phyloP scores from a whole-genome alignment of 1,140 invertebrate genomes.

The Drosophila malerkotliana region DNA sequence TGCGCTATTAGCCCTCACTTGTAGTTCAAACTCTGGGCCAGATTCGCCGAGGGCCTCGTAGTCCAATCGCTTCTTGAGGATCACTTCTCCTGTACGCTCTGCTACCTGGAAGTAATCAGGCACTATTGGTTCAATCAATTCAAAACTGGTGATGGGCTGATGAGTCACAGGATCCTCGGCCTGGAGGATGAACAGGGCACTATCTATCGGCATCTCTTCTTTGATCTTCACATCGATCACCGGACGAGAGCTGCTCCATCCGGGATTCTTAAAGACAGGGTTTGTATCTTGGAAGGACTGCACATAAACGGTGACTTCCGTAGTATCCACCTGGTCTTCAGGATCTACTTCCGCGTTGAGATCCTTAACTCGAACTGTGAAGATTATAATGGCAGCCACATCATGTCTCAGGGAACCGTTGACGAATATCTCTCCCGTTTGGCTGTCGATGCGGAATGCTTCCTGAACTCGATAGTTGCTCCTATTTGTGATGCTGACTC shows the following conservation, averaged over 20 bases:
- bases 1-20: conserved; percentile 89
- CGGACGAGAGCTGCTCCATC: conserved; percentile 88
- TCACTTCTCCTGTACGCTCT: conserved; percentile 88
- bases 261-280: conserved; percentile 89
- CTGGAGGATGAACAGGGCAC: conserved; percentile 89
- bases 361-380: conserved; percentile 90
- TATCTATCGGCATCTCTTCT: conserved; percentile 91
- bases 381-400: conserved; percentile 90
- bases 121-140: conserved; percentile 82
- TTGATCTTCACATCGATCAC: conserved; percentile 88
- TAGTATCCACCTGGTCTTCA: conserved; percentile 87
- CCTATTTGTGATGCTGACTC: conserved; percentile 87
- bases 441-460: conserved; percentile 89
- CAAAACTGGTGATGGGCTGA: conserved; percentile 87
- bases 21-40: conserved; percentile 88
- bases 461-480: conserved; percentile 87
- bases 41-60: conserved; percentile 87
- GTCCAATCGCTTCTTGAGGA: conserved; percentile 89
- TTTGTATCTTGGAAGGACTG: conserved; percentile 92
- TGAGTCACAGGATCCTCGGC: conserved; percentile 90
- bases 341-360: conserved; percentile 88
- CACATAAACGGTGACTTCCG: conserved; percentile 91
- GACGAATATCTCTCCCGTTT: conserved; percentile 89
- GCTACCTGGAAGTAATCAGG: conserved; percentile 85
- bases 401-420: conserved; percentile 91